phyloP scores from a whole-genome alignment of 2,113 vertebrate genomes.

The Arothron firmamentum region DNA sequence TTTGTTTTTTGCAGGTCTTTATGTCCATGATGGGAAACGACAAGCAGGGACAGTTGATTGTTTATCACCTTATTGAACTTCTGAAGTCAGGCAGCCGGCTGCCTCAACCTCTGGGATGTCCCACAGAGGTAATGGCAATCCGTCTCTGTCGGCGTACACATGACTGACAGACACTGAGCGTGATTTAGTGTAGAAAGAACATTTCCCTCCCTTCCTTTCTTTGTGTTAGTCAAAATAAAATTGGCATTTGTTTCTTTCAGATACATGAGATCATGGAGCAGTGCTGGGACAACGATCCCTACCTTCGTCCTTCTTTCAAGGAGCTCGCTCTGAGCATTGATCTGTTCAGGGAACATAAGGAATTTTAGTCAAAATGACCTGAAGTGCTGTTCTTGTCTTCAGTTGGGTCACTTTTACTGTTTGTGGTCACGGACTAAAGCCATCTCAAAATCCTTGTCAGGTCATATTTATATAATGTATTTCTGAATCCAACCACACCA shows the following conservation, averaged over 20 bases:
- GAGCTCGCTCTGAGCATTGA: constrained; percentile 83
- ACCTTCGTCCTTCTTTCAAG: constrained; percentile 83
- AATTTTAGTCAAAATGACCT: constrained; percentile 46
- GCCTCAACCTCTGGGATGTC: constrained; percentile 84
- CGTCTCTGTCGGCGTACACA: too few relatives aligned
- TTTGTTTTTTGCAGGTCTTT: constrained; percentile 81
- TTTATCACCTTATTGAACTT: constrained; percentile 94
- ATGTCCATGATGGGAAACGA: constrained; percentile 98
- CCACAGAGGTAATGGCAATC: constrained; percentile 78
- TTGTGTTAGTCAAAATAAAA: not conserved
- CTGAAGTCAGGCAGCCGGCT: constrained; percentile 87
- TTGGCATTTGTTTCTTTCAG: constrained; percentile 59
- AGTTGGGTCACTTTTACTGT: constrained; percentile 21
- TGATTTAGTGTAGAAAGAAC: too few relatives aligned
- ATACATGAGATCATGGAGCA: constrained; percentile 89
- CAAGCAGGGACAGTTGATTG: constrained; percentile 97
- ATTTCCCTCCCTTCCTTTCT: too few relatives aligned
- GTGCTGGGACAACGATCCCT: constrained; percentile 87
- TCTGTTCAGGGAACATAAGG: constrained; percentile 82
- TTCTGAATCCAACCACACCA: too few relatives aligned
- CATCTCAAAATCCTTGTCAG: constrained; percentile 6
- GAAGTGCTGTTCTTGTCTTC: constrained; percentile 43
- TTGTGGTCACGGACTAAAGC: constrained; percentile 28
- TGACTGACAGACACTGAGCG: too few relatives aligned
- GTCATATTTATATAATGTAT: not conserved